Evolutionary conservation across 2,888 invertebrate genomes (phyloP).

Genomic region (Diaperis boleti): DNA sequence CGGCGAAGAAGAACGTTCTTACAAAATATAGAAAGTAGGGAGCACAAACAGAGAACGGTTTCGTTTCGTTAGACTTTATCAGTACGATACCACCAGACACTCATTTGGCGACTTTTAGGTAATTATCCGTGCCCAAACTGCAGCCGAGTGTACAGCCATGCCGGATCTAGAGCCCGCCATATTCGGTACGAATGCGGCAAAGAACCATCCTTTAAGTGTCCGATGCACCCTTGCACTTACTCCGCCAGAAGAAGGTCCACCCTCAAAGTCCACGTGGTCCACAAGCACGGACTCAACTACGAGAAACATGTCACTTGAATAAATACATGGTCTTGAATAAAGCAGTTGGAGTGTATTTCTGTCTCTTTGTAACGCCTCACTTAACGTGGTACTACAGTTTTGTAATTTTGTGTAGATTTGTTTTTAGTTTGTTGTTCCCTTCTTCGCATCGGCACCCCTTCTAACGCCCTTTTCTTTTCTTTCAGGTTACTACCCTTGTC

Average conservation of each 20-base stretch:
- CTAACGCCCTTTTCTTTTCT: slow-evolving; percentile 31
- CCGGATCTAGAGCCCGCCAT: slow-evolving; percentile 72
- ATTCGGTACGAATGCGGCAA: slow-evolving; percentile 58
- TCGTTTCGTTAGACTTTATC: too few species aligned
- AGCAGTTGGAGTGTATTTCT: too few species aligned
- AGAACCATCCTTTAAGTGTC: slow-evolving; percentile 57
- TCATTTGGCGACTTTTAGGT: slow-evolving; percentile 10
- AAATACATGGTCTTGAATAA: neutral
- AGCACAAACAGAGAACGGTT: too few species aligned
- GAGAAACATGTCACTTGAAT: neutral
- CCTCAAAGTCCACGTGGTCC: slow-evolving; percentile 17
- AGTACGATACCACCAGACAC: too few species aligned
- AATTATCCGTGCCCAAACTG: slow-evolving; percentile 23
- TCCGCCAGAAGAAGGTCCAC: slow-evolving; percentile 15
- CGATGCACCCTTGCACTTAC: slow-evolving; percentile 13
- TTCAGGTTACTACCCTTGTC: slow-evolving; percentile 45
- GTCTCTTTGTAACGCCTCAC: neutral
- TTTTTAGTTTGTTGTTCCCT: slow-evolving; percentile 17
- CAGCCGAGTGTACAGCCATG: slow-evolving; percentile 62
- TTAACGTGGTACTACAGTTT: neutral
- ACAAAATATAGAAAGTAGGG: too few species aligned
- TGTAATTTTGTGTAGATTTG: slow-evolving; percentile 10
- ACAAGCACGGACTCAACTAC: slow-evolving; percentile 6
- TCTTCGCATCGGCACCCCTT: neutral
- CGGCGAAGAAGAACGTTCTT: too few species aligned